Base-by-base conservation (phyloP, 2,113 vertebrate genomes). In the Bucco capensis region DNA sequence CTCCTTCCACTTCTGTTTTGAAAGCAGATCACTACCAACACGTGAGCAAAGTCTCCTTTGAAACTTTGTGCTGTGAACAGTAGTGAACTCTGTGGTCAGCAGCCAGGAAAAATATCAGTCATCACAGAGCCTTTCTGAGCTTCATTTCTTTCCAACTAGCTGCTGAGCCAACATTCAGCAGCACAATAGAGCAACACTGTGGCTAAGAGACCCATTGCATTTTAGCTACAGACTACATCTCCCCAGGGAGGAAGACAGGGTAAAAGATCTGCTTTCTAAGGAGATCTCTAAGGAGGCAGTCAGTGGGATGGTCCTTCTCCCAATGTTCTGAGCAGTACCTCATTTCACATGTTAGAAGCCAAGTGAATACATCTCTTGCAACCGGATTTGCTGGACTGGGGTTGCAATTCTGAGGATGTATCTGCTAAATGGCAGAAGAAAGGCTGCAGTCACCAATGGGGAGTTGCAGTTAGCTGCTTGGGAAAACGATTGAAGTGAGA, bases 381-480 rank as follows among this genome's bases (percentile, higher is more conserved):
- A 14, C 60, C 54, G 9, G 5, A 2, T 7, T n/a, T 38, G n/a
- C 64, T 19, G 21, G 24, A 35, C 60, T 58, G 19, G 21, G 67
- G 27, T 27, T 92, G 37, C 27, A 58, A 19, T 80, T 84, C 60
- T 14, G 10, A 46, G 49, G 17, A 6, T 22, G 46, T 47, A 28
- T 50, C 61, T 60, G 35, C 49, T 62, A 92, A 85, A 58, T 0
- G 8, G 56, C 75, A 78, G 64, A 51, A 46, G 83, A 50, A 64
- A n/a, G 28, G 35, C 77, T 81, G 54, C 51, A 10, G 30, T 27
- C 33, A 67, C 38, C 81, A 23, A 5, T 35, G 56, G 72, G 72
- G 75, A 83, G 30, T 13, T 40, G 11, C 19, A 79, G 82, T 76
- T 74, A 65, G 88, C 84, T 95, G 80, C 22, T 54, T 19, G 50